These are phyloP conservation scores for Panurus biarmicus DNA, from an alignment of 2,113 vertebrate species.

Conservation along the genomic window DNA sequence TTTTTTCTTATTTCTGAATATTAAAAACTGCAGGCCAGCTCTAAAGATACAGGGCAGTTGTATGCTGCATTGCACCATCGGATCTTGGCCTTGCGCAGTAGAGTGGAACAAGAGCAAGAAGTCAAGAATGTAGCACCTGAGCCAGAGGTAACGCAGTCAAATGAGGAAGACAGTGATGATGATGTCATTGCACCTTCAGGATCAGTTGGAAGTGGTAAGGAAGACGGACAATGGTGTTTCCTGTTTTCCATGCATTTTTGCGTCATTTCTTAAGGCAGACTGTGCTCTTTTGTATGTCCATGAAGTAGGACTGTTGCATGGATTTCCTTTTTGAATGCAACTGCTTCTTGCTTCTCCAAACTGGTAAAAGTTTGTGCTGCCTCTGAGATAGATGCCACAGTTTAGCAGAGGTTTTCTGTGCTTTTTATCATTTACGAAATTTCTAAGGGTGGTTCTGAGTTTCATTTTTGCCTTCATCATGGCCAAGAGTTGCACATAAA, in stretches of 20 bases:
- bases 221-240: background rate
- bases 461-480: background rate
- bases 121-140: conserved; percentile 71
- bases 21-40: conserved; percentile 79
- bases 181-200: conserved; percentile 74
- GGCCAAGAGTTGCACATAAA: background rate
- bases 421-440: background rate
- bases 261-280: background rate
- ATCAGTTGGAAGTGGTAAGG: conserved; percentile 72
- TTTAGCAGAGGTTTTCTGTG: background rate
- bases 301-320: background rate
- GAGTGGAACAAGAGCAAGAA: conserved; percentile 87
- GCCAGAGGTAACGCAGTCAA: conserved; percentile 82
- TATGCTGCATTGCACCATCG: conserved; percentile 93
- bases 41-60: conserved; percentile 94
- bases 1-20: background rate
- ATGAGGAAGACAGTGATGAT: conserved; percentile 92
- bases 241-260: background rate
- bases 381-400: background rate
- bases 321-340: background rate
- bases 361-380: background rate
- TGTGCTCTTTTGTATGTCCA: background rate
- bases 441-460: background rate
- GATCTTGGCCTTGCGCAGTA: conserved; percentile 88
- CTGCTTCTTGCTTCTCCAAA: background rate